Conservation (phyloP, 1,140 invertebrate species). For the Capitella teleta region DNA sequence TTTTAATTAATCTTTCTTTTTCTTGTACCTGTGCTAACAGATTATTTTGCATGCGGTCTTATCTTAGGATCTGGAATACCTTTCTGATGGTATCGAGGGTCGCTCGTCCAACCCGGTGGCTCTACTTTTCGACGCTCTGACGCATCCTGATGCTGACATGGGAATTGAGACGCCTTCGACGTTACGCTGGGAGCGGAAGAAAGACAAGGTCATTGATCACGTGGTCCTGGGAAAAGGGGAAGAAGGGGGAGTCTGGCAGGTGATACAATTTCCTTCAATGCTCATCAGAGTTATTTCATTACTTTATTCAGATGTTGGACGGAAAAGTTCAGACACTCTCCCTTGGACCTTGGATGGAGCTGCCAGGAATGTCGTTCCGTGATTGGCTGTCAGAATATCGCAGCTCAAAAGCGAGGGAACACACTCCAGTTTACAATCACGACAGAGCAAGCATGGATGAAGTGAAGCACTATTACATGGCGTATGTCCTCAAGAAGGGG, state of each 20-base stretch:
- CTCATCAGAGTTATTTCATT: too few species aligned
- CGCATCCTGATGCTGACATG: conserved; percentile 73
- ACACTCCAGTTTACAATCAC: background rate
- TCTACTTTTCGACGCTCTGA: conserved; percentile 62
- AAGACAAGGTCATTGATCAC: conserved; percentile 57
- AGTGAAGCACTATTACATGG: conserved; percentile 68
- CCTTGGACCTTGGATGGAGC: conserved; percentile 72
- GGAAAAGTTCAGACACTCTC: conserved; percentile 69
- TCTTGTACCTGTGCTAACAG: too few species aligned
- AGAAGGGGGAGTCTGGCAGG: conserved; percentile 77
- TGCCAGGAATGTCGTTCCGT: conserved; percentile 57
- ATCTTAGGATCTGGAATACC: conserved; percentile 43
- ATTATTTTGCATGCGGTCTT: too few species aligned
- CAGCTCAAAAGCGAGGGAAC: background rate
- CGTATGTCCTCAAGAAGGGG: conserved; percentile 57
- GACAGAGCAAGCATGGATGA: conserved; percentile 56
- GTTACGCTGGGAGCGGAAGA: conserved; percentile 56
- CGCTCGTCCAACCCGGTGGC: conserved; percentile 70
- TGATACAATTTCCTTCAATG: conserved; percentile 21
- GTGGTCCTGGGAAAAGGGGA: conserved; percentile 66
- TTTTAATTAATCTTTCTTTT: too few species aligned
- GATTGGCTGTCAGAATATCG: conserved; percentile 43
- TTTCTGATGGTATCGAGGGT: conserved; percentile 61
- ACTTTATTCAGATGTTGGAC: conserved; percentile 69
- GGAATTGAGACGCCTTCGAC: conserved; percentile 61